Evolutionary conservation across 2,888 invertebrate species (phyloP).

Genomic region (Gonocerus acuteangulatus): DNA sequence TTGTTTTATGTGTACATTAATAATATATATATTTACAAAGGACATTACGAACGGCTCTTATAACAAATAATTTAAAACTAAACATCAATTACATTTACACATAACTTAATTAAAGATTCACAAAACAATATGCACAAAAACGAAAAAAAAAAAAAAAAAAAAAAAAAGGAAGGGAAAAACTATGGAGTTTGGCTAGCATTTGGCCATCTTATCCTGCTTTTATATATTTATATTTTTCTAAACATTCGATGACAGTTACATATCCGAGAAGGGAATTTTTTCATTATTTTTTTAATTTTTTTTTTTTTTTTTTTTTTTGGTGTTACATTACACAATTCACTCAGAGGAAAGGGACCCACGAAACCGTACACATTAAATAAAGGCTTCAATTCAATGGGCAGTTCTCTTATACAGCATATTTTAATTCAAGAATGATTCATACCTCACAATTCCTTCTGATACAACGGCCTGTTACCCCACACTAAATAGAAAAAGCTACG

Average conservation of each 20-base stretch:
- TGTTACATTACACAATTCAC: slow-evolving; percentile 26
- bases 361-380: slow-evolving; percentile 4
- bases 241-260: slow-evolving; percentile 18
- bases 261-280: slow-evolving; percentile 4
- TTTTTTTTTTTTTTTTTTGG: slow-evolving; percentile 14
- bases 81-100: slow-evolving; percentile 29
- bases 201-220: slow-evolving; percentile 18
- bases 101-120: slow-evolving; percentile 17
- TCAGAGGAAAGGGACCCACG: slow-evolving; percentile 8
- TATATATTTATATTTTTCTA: slow-evolving; percentile 5
- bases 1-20: slow-evolving; percentile 14
- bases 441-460: slow-evolving; percentile 17
- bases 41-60: slow-evolving; percentile 28
- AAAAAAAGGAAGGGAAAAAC: slow-evolving; percentile 27
- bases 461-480: slow-evolving; percentile 26
- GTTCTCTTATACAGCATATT: slow-evolving; percentile 21
- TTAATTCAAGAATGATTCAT: slow-evolving; percentile 2
- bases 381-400: neutral
- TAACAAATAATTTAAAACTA: slow-evolving; percentile 32
- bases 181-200: slow-evolving; percentile 29
- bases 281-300: neutral
- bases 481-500: slow-evolving; percentile 26
- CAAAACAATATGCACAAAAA: slow-evolving; percentile 14
- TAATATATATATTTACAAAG: neutral
- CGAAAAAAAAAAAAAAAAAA: slow-evolving; percentile 26